Conservation (phyloP, 2,888 invertebrate genomes). For the Apodemia duryi region DNA sequence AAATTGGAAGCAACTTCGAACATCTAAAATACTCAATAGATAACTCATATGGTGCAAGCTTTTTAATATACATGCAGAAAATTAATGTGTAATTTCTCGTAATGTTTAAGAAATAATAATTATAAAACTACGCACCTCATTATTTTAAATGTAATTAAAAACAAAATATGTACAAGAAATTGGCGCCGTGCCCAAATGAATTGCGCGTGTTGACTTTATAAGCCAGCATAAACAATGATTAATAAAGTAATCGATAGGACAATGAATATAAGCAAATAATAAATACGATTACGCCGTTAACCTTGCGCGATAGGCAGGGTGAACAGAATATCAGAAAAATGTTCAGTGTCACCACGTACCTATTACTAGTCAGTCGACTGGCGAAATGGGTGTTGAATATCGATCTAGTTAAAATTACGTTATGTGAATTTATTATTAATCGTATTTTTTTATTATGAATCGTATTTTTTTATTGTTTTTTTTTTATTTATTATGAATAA, state of each 20-base stretch:
- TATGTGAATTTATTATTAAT: too few species aligned
- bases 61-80: conserved; percentile 1
- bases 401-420: too few species aligned
- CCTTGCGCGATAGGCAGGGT: too few species aligned
- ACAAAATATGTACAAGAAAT: not conserved
- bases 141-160: not conserved
- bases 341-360: too few species aligned
- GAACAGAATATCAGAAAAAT: too few species aligned
- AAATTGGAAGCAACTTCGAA: not conserved
- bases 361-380: too few species aligned
- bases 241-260: not conserved
- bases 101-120: conserved; percentile 6
- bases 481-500: too few species aligned
- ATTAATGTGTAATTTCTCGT: not conserved
- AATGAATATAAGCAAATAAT: not conserved
- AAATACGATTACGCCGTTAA: too few species aligned
- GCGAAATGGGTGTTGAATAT: too few species aligned
- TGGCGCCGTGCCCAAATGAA: not conserved
- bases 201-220: not conserved
- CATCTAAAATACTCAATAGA: not conserved
- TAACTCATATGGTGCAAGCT: not conserved
- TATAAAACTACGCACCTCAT: not conserved
- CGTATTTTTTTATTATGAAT: too few species aligned
- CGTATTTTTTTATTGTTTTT: too few species aligned
- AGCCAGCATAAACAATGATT: conserved; percentile 3